Evolutionary conservation across 2,797 vertebrate species (phyloP).

Genomic region (Rhinogobio ventralis): DNA sequence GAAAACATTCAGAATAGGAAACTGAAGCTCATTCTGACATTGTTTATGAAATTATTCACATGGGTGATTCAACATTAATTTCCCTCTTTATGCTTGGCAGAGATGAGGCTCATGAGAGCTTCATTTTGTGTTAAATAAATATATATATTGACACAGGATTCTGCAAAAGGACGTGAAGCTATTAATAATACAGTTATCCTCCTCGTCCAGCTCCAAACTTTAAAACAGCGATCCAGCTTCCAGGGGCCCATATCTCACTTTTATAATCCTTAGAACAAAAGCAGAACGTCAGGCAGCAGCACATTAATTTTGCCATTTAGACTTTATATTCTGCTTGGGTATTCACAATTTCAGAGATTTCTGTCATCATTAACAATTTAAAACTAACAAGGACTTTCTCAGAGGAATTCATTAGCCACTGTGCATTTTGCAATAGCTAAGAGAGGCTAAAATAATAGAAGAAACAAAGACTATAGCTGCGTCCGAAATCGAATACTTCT

Average conservation of each 20-base stretch:
- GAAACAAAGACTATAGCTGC: constrained; percentile 10
- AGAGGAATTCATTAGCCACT: neutral
- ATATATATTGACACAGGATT: constrained; percentile 35
- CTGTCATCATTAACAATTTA: constrained; percentile 30
- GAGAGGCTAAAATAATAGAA: neutral
- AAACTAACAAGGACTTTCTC: constrained; percentile 28
- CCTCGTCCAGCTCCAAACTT: constrained; percentile 24
- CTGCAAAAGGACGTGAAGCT: constrained; percentile 37
- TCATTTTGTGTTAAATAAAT: constrained; percentile 59
- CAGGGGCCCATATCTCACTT: constrained; percentile 35
- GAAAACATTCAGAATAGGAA: constrained; percentile 62
- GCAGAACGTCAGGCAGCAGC: constrained; percentile 17
- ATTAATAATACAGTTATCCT: constrained; percentile 49
- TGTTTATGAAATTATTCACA: constrained; percentile 56
- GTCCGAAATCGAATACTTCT: no score
- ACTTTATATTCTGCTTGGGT: constrained; percentile 22
- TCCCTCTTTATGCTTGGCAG: constrained; percentile 56
- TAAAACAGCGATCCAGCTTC: constrained; percentile 28
- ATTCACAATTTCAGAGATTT: constrained; percentile 21
- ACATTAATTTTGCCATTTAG: constrained; percentile 14
- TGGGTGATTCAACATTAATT: constrained; percentile 56
- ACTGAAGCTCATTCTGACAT: constrained; percentile 68
- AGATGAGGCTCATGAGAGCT: constrained; percentile 54
- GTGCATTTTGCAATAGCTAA: constrained; percentile 3
- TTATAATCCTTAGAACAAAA: constrained; percentile 37